Evolutionary conservation across 1,140 invertebrate species (phyloP).

Genomic region (Magallana angulata): DNA sequence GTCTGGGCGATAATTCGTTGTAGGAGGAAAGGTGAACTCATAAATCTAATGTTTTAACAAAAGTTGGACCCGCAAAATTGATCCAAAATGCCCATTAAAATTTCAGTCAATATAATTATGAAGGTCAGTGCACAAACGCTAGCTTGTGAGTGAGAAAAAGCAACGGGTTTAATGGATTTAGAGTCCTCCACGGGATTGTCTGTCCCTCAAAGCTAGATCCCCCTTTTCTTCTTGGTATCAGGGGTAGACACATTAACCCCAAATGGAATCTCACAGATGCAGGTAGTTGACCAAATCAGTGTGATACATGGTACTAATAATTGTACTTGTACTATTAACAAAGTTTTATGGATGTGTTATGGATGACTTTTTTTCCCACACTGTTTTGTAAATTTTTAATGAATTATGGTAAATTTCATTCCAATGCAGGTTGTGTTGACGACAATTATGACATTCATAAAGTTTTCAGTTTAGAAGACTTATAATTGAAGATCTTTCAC

Average conservation of each 20-base stretch:
- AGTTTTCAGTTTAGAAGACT: too few relatives aligned
- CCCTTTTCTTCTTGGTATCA: conserved; percentile 11
- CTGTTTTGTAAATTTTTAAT: too few relatives aligned
- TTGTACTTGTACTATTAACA: too few relatives aligned
- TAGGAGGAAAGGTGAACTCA: conserved; percentile 24
- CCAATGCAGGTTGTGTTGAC: too few relatives aligned
- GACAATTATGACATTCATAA: too few relatives aligned
- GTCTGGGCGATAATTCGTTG: conserved; percentile 10
- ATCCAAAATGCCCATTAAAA: conserved; percentile 35
- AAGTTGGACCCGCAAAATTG: conserved; percentile 32
- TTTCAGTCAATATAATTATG: conserved; percentile 32
- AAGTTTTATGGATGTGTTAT: too few relatives aligned
- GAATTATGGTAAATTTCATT: too few relatives aligned
- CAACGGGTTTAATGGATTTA: not conserved
- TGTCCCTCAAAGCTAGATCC: not conserved
- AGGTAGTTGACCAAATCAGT: not conserved
- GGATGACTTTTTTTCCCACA: too few relatives aligned
- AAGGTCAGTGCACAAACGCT: conserved; percentile 21
- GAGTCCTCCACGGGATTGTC: conserved; percentile 6
- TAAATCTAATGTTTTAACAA: conserved; percentile 37
- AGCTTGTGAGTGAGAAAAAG: conserved; percentile 18
- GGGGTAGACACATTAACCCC: conserved; percentile 26
- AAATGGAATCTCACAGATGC: not conserved
- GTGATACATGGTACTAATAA: not conserved
- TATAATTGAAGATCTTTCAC: too few relatives aligned